These are phyloP conservation scores for Tragulus kanchil DNA, from an alignment of 2,113 vertebrate species.

Conservation along the genomic window DNA sequence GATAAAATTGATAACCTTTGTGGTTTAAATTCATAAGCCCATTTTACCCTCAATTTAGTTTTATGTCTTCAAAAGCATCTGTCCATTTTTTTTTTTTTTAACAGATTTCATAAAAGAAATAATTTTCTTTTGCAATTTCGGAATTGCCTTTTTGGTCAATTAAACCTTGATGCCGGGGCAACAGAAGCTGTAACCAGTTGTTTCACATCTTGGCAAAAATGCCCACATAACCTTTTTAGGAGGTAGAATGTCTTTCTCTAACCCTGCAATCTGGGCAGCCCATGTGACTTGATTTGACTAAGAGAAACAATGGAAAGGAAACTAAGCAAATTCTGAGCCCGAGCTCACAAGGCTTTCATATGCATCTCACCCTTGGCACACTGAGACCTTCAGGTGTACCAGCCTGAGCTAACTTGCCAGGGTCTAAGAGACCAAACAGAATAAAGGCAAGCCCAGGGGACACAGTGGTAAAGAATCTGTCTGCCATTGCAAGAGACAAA, in stretches of 20 bases:
- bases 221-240: background rate
- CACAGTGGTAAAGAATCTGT: background rate
- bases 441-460: background rate
- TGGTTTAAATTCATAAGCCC: slow-evolving; percentile 56
- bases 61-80: slow-evolving; percentile 65
- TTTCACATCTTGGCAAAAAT: no score
- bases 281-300: background rate
- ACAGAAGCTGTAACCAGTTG: slow-evolving; percentile 34
- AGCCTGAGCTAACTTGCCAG: background rate
- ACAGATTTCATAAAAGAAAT: slow-evolving; percentile 74
- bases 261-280: background rate
- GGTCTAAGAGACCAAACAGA: background rate
- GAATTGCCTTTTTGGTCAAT: slow-evolving; percentile 59
- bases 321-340: background rate
- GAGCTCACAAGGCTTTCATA: background rate
- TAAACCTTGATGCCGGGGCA: slow-evolving; percentile 45
- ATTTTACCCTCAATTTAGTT: slow-evolving; percentile 79
- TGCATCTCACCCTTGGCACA: background rate
- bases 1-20: slow-evolving; percentile 64
- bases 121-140: slow-evolving; percentile 75
- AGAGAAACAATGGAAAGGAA: background rate
- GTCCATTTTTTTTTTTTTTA: slow-evolving; percentile 36
- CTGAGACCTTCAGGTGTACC: background rate
- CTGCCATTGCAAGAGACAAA: background rate
- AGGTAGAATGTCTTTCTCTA: background rate